Base-by-base conservation (phyloP, 2,113 vertebrate species). In the Semnornis frantzii region DNA sequence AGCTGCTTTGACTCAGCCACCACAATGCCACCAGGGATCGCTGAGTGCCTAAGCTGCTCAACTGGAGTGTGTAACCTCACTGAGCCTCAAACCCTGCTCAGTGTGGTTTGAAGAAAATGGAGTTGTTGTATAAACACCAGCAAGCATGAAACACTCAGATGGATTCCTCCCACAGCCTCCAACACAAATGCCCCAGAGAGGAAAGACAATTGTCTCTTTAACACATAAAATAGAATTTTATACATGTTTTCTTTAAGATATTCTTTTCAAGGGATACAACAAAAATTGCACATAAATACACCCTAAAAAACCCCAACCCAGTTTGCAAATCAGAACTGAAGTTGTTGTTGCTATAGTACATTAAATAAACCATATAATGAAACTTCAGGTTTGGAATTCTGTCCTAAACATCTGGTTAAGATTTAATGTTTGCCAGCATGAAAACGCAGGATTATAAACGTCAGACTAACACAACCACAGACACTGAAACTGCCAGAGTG, bases 251-350 rank as follows among this genome's bases (percentile, higher is more conserved):
- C 54, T 89, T 93, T 81, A 55, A 73, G 94, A 94, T 75, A 84
- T 4, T 85, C 48, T 92, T 93, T 55, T 27, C 52, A 77, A 1
- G 44, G 70, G 75, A 76, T 83, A 96, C 79, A 90, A 91, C 48
- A 52, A 80, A 89, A 94, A 96, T 93, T 97, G 93, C 96, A 97
- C 94, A 82, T 90, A 91, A 93, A 92, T 66, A 94, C 78, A 91
- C 25, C 9, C 21, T 89, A 87, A 82, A 89, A 82, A 92, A 85
- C 42, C 62, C 58, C 60, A 91, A 86, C 57, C 63, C n/a, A 63
- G 55, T 93, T 60, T 82, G 73, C 48, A 76, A 55, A 33, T 48
- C 18, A 63, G 48, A 91, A 78, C 52, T 16, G 31, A 57, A 85
- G 62, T 19, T 75, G 28, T 2, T 55, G 77, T 92, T 69, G 78